Conservation (phyloP, 1,140 invertebrate genomes). For the Arion vulgaris region DNA sequence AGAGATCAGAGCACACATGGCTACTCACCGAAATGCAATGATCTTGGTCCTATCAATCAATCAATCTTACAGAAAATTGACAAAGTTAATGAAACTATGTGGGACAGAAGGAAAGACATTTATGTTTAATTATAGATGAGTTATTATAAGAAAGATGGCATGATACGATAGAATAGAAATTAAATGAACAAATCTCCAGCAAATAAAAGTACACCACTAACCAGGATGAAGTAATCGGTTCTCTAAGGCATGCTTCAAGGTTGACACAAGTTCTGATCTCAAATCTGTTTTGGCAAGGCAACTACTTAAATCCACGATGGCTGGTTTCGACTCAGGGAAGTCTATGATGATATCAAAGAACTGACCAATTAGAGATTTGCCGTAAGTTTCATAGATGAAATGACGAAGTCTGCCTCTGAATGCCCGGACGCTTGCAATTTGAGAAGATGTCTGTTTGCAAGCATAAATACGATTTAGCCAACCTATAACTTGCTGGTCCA, state of each 20-base stretch:
- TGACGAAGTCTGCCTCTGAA: slow-evolving; percentile 78
- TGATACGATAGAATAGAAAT: too few relatives aligned
- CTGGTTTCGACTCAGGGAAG: slow-evolving; percentile 94
- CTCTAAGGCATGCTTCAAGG: slow-evolving; percentile 81
- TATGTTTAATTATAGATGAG: too few relatives aligned
- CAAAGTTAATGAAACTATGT: too few relatives aligned
- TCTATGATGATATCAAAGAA: slow-evolving; percentile 97
- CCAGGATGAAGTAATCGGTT: slow-evolving; percentile 72
- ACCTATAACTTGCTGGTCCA: slow-evolving; percentile 84
- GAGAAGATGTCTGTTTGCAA: slow-evolving; percentile 74
- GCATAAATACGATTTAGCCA: slow-evolving; percentile 87
- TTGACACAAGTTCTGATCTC: slow-evolving; percentile 82
- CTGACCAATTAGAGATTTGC: slow-evolving; percentile 89
- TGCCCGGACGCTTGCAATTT: slow-evolving; percentile 72
- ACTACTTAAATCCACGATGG: slow-evolving; percentile 89
- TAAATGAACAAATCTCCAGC: too few relatives aligned
- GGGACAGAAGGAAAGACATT: too few relatives aligned
- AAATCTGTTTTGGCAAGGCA: slow-evolving; percentile 90
- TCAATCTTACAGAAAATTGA: too few relatives aligned
- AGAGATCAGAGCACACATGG: too few relatives aligned
- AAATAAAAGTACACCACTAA: too few relatives aligned
- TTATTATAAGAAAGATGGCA: too few relatives aligned
- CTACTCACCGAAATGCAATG: too few relatives aligned
- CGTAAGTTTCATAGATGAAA: slow-evolving; percentile 91
- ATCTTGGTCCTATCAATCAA: too few relatives aligned